Percentiles rank a stretch among this genome's conserved stretches.
Evolutionary conservation across 2,888 invertebrate species (phyloP).

Genomic region (Quadroppia sp.): DNA sequence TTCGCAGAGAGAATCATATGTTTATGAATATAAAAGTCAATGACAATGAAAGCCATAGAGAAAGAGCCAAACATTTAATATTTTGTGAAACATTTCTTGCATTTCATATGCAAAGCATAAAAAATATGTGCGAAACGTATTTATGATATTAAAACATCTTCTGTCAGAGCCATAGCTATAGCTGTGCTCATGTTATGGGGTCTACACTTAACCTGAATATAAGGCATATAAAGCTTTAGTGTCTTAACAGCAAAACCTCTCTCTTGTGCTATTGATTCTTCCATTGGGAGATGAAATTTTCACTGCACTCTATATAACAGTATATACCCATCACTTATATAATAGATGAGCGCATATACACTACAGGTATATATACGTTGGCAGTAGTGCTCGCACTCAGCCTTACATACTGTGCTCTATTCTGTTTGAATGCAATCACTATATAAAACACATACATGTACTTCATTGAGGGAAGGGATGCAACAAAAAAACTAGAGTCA

Average conservation of each 20-base stretch:
- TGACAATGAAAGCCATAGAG: not conserved
- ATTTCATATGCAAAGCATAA: no score
- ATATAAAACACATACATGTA: not conserved
- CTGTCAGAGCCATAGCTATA: not conserved
- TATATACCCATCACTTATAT: constrained; percentile 4
- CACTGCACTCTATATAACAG: constrained; percentile 12
- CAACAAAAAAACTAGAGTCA: not conserved
- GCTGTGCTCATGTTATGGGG: not conserved
- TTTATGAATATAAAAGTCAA: not conserved
- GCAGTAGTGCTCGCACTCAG: not conserved
- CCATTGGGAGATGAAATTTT: constrained; percentile 10
- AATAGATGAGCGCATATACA: not conserved
- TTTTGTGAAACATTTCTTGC: no score
- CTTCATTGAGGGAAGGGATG: constrained; percentile 3
- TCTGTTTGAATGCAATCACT: not conserved
- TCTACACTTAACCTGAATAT: constrained; percentile 17
- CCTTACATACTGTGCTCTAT: not conserved
- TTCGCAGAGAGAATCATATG: not conserved
- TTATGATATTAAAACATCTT: constrained; percentile 7
- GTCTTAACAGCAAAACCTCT: constrained; percentile 17
- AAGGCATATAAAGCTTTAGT: constrained; percentile 13
- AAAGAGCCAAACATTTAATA: no score
- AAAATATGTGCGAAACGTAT: constrained; percentile 1
- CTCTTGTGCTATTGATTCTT: constrained; percentile 13
- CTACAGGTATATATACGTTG: not conserved